Evolutionary conservation across 2,888 invertebrate species (phyloP), one percentile per base, ranked within the genome.

Genomic region (Onthophagus sagittarius): DNA sequence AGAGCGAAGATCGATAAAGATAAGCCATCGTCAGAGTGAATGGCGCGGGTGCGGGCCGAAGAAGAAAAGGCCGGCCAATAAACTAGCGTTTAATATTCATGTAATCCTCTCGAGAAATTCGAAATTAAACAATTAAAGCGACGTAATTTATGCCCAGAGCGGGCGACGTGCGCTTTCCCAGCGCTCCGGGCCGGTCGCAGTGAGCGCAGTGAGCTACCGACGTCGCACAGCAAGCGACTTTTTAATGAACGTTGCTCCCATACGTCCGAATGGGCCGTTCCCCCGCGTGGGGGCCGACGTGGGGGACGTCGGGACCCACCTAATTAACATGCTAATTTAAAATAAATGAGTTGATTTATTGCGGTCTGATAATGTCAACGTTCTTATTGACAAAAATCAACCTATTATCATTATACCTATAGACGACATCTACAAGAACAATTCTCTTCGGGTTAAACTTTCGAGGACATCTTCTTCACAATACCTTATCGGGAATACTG

Each of bases 311-410:
- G 23, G 64, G 62, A 71, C 72, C 23, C 75, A 76, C 74, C 75
- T 76, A 77, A 77, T 76, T 77, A 77, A 75, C 77, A 77, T 77
- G 74, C 77, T 75, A 77, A 76, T 77, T 73, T 75, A 77, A 77
- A 74, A 76, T 77, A 76, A 75, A 77, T 72, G 76, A 76, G 75
- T 70, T 76, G 76, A 76, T 76, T 76, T 76, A 76, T 75, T 62
- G 75, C 71, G 71, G 63, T 70, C 73, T 64, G 76, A 76, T 76
- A 76, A 73, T 76, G 76, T 76, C 76, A 75, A 75, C 73, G 73
- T 72, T 72, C 63, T 39, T 62, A 53, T 72, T 69, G 72, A 73
- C 71, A 74, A 74, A 69, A 71, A 63, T 74, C 69, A 72, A 72
- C 33, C 23, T 23, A 23, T 23, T 65, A 72, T 62, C 53, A 64